Evolutionary conservation across 2,888 invertebrate species (phyloP).

Genomic region (Campoplex nolae): DNA sequence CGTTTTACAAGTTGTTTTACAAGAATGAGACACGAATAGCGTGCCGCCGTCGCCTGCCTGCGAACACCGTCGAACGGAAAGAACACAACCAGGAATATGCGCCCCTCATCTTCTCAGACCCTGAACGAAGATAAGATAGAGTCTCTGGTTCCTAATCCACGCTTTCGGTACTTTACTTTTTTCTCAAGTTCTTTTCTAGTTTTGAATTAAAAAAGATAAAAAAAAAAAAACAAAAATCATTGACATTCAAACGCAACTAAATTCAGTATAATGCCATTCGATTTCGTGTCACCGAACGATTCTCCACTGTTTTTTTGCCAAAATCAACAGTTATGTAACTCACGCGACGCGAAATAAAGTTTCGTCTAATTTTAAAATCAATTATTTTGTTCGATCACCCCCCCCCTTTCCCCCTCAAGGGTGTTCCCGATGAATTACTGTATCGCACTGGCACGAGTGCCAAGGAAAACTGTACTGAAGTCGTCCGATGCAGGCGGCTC

Average conservation of each 20-base stretch:
- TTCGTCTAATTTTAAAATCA: too few species aligned
- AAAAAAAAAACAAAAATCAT: not conserved
- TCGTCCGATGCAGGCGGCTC: too few species aligned
- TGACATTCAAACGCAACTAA: not conserved
- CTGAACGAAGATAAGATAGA: constrained; percentile 47
- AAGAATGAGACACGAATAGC: constrained; percentile 75
- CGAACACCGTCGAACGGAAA: constrained; percentile 32
- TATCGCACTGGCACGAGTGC: too few species aligned
- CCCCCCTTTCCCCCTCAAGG: too few species aligned
- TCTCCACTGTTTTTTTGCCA: not conserved
- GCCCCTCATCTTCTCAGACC: constrained; percentile 11
- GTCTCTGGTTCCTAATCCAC: constrained; percentile 48
- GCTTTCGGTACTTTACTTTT: constrained; percentile 40
- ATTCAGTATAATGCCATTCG: constrained; percentile 20
- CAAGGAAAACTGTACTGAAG: too few species aligned
- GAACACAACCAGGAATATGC: constrained; percentile 36
- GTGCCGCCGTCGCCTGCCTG: constrained; percentile 71
- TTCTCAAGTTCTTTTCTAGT: not conserved
- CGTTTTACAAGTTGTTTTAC: constrained; percentile 84
- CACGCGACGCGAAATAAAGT: too few species aligned
- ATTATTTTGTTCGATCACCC: too few species aligned
- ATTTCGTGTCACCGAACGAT: not conserved
- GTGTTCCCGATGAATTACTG: too few species aligned
- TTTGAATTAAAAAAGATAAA: too few species aligned
- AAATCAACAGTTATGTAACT: too few species aligned